Evolutionary conservation across 1,140 invertebrate species (phyloP).

Genomic region (Cyclina sinensis): DNA sequence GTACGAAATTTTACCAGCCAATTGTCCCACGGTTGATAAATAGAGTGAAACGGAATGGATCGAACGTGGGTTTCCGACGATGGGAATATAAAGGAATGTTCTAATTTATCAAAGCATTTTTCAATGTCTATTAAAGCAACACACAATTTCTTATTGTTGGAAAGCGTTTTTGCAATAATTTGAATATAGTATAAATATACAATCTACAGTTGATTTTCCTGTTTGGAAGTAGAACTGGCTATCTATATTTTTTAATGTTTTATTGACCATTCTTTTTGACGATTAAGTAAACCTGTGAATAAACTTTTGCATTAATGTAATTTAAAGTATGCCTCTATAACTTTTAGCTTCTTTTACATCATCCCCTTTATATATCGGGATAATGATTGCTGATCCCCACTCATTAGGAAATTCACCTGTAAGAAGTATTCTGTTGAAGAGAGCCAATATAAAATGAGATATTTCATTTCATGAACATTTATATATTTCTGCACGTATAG

Average conservation of each 20-base stretch:
- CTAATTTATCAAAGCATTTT: too few species aligned
- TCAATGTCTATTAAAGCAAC: slow-evolving; percentile 20
- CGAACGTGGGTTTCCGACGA: too few species aligned
- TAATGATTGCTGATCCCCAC: slow-evolving; percentile 1
- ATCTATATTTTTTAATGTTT: slow-evolving; percentile 18
- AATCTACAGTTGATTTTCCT: slow-evolving; percentile 36
- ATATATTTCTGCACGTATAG: background rate
- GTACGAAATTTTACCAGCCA: too few species aligned
- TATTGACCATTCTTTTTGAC: slow-evolving; percentile 26
- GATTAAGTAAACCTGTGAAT: slow-evolving; percentile 34
- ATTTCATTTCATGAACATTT: background rate
- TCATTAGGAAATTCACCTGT: background rate
- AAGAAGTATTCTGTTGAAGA: background rate
- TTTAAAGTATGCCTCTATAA: slow-evolving; percentile 39
- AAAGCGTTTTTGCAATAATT: slow-evolving; percentile 46
- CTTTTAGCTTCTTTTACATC: slow-evolving; percentile 1
- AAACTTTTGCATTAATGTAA: slow-evolving; percentile 22
- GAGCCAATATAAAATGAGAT: background rate
- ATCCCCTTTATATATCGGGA: background rate
- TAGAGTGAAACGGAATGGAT: too few species aligned
- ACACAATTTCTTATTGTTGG: slow-evolving; percentile 23
- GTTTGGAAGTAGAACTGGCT: background rate
- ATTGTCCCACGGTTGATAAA: too few species aligned
- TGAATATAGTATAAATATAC: slow-evolving; percentile 30
- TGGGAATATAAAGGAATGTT: too few species aligned